Evolutionary conservation across 1,140 invertebrate genomes (phyloP).

Genomic region (Bombus difficillimus): DNA sequence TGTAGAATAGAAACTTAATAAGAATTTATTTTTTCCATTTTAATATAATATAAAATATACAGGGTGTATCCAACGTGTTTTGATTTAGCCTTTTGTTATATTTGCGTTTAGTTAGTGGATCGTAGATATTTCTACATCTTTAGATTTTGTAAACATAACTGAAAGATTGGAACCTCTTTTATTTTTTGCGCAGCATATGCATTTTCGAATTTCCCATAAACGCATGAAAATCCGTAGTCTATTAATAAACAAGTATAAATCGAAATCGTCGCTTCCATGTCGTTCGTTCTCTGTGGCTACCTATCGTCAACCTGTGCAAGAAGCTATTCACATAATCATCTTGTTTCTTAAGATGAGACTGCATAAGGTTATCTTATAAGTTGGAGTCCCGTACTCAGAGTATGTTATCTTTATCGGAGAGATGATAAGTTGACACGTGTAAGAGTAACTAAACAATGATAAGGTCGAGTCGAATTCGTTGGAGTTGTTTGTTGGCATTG

Average conservation of each 20-base stretch:
- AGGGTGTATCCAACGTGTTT: no score
- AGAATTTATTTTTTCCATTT: background rate
- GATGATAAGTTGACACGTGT: background rate
- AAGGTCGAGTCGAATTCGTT: background rate
- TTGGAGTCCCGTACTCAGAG: background rate
- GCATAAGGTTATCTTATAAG: background rate
- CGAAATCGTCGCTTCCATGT: background rate
- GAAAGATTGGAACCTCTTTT: no score
- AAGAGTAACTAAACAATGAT: background rate
- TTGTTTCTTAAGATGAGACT: background rate
- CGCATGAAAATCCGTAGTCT: no score
- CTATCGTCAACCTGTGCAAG: background rate
- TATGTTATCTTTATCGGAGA: background rate
- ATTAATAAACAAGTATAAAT: no score
- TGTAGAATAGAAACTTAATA: background rate
- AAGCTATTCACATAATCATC: background rate
- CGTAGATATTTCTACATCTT: no score
- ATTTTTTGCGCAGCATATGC: no score
- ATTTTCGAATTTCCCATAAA: no score
- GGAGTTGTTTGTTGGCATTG: background rate
- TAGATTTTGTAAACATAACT: no score
- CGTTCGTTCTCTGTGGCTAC: background rate
- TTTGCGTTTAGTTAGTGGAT: no score
- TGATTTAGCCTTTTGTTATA: no score
- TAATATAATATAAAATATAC: background rate